phyloP scores from a whole-genome alignment of 2,113 vertebrate genomes.

The Mustelus asterias region DNA sequence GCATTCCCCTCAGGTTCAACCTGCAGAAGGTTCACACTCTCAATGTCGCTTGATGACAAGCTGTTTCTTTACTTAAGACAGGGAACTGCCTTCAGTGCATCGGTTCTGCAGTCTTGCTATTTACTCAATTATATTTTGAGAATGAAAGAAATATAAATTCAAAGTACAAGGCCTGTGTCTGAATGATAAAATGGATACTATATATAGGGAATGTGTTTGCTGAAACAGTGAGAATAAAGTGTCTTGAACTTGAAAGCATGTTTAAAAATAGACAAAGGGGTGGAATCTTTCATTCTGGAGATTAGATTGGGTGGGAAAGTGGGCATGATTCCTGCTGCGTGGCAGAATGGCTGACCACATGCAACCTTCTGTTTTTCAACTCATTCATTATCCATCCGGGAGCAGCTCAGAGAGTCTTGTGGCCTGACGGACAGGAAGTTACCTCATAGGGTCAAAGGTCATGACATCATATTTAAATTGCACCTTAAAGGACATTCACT shows the following conservation, averaged over 20 bases:
- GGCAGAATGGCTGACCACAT: too few relatives aligned
- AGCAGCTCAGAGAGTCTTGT: too few relatives aligned
- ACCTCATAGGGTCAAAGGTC: too few relatives aligned
- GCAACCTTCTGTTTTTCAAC: too few relatives aligned
- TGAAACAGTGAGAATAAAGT: not conserved
- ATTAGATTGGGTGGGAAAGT: too few relatives aligned
- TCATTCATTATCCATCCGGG: too few relatives aligned
- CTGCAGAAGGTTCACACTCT: constrained; percentile 7
- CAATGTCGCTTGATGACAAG: constrained; percentile 12
- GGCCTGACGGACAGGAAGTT: too few relatives aligned
- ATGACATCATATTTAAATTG: too few relatives aligned
- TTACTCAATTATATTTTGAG: not conserved
- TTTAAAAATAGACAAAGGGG: not conserved
- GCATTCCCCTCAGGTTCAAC: constrained; percentile 8
- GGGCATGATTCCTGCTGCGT: too few relatives aligned
- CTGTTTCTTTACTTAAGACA: constrained; percentile 26
- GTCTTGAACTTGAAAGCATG: not conserved
- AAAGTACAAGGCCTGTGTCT: not conserved
- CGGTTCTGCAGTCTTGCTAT: not conserved
- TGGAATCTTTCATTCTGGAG: too few relatives aligned
- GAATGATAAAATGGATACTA: not conserved
- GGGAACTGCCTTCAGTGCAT: not conserved
- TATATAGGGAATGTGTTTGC: not conserved
- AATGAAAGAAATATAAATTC: not conserved
- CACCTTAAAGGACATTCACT: too few relatives aligned